Percentiles rank a stretch among this genome's conserved stretches.
Evolutionary conservation across 1,140 invertebrate species (phyloP).

Genomic region (Trypoxylus dichotomus): DNA sequence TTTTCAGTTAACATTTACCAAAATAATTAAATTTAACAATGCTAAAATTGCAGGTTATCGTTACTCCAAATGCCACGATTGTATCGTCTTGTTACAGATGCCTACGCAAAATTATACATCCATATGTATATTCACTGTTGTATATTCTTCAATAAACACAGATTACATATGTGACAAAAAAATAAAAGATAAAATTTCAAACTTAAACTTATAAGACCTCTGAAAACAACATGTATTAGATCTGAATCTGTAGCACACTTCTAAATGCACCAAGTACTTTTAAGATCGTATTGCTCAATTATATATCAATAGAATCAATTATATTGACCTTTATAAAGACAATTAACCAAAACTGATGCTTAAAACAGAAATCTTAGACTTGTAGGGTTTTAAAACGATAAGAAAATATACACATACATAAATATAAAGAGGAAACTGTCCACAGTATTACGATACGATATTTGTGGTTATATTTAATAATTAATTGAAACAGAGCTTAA

Average conservation of each 20-base stretch:
- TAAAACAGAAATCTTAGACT: not conserved
- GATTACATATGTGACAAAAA: no score
- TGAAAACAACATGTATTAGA: not conserved
- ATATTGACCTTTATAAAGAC: not conserved
- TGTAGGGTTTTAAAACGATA: not conserved
- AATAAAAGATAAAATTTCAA: no score
- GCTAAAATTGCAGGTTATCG: no score
- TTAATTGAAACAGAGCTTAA: slow-evolving; percentile 19
- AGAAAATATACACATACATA: not conserved
- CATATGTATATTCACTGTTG: no score
- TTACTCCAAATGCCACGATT: no score
- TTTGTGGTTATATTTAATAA: slow-evolving; percentile 8
- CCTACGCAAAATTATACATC: no score
- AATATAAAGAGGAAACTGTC: not conserved
- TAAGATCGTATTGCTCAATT: slow-evolving; percentile 18
- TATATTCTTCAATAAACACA: no score
- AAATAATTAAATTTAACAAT: no score
- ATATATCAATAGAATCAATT: slow-evolving; percentile 19
- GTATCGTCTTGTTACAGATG: no score
- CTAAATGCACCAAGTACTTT: slow-evolving; percentile 25
- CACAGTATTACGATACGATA: not conserved
- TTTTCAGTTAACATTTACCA: no score
- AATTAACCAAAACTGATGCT: not conserved
- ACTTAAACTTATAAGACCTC: not conserved
- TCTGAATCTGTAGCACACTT: not conserved